Evolutionary conservation across 30 jellyfish, hydroid and myxozoan genomes (phyloP).

Genomic region (Calvadosia cruxmelitensis): DNA sequence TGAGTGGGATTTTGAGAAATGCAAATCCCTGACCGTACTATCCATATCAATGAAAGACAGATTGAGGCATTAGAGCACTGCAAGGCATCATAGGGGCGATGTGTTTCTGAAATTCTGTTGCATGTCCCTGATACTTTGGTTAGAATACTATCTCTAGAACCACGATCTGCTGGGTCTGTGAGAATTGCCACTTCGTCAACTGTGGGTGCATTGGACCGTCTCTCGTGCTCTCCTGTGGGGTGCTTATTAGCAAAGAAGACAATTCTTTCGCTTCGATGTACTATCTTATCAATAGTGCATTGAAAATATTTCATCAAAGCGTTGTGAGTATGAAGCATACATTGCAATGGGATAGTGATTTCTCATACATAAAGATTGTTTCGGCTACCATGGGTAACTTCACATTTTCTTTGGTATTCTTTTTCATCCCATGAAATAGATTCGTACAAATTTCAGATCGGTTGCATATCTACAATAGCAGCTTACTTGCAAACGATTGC

Average conservation of each 20-base stretch:
- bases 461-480: too few species aligned
- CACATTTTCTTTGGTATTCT: neutral
- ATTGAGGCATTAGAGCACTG: too few species aligned
- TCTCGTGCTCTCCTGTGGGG: constrained; percentile 8
- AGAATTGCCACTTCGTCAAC: constrained; percentile 3
- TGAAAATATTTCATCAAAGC: neutral
- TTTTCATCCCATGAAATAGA: neutral
- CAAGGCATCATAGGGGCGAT: constrained; percentile 25
- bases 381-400: neutral
- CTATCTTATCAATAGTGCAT: constrained; percentile 3
- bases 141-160: constrained; percentile 4
- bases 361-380: too few species aligned
- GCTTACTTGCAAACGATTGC: too few species aligned
- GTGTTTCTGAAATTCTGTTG: constrained; percentile 11
- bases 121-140: neutral
- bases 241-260: constrained; percentile 23
- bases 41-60: too few species aligned
- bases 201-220: constrained; percentile 22
- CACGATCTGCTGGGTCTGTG: neutral
- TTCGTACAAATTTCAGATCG: neutral
- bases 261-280: neutral
- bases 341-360: neutral
- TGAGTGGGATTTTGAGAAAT: too few species aligned
- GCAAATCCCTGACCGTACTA: too few species aligned
- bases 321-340: neutral